Evolutionary conservation across 2,888 invertebrate genomes (phyloP).

Genomic region (Sussaba pulchella): DNA sequence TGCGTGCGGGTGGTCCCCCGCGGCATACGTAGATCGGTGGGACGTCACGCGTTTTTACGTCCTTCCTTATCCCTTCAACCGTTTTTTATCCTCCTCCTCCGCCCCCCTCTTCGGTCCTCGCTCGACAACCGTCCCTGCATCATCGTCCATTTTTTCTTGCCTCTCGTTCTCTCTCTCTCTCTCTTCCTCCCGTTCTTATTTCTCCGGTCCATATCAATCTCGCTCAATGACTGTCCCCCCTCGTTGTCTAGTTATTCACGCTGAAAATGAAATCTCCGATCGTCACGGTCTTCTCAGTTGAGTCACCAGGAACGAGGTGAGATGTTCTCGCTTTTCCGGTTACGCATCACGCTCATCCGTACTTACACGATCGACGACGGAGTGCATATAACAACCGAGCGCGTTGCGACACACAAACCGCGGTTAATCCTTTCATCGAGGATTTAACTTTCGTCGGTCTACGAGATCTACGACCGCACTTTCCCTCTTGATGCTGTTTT

Average conservation of each 20-base stretch:
- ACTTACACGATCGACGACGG: not conserved
- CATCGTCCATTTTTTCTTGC: slow-evolving; percentile 12
- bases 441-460: slow-evolving; percentile 40
- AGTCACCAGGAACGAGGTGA: slow-evolving; percentile 24
- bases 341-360: slow-evolving; percentile 40
- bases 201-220: slow-evolving; percentile 10
- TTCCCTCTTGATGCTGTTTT: slow-evolving; percentile 1
- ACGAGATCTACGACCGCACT: slow-evolving; percentile 7
- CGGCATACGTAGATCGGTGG: slow-evolving; percentile 77
- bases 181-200: slow-evolving; percentile 7
- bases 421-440: slow-evolving; percentile 45
- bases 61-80: slow-evolving; percentile 65
- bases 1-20: slow-evolving; percentile 82
- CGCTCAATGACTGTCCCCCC: slow-evolving; percentile 9
- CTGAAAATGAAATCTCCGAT: slow-evolving; percentile 57
- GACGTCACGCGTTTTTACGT: slow-evolving; percentile 78
- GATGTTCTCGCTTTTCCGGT: slow-evolving; percentile 25
- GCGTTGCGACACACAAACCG: not conserved
- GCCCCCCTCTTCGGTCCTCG: slow-evolving; percentile 60
- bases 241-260: slow-evolving; percentile 51
- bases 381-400: not conserved
- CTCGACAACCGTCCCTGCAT: too few species aligned
- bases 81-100: slow-evolving; percentile 52
- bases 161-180: slow-evolving; percentile 9
- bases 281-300: slow-evolving; percentile 62